phyloP scores from a whole-genome alignment of 2,113 vertebrate genomes.

The Isichthys henryi region DNA sequence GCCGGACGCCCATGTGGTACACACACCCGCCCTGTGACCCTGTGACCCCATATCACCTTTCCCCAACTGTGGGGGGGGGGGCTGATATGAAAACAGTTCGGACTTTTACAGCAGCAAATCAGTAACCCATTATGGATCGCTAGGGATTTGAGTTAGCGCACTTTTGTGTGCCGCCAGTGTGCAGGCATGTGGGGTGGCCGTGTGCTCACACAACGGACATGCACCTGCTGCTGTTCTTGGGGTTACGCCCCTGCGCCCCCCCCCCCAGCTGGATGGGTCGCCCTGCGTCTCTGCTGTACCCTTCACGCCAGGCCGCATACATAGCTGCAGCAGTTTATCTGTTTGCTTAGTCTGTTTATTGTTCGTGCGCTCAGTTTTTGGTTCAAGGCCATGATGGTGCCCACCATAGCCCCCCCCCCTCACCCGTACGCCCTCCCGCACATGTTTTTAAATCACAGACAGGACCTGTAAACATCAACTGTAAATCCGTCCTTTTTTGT shows the following conservation, averaged over 20 bases:
- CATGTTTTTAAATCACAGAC: conserved; percentile 26
- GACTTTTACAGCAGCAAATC: neutral
- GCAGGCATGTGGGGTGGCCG: neutral
- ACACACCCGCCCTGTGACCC: neutral
- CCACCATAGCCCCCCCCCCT: neutral
- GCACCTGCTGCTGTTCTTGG: neutral
- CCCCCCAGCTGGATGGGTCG: neutral
- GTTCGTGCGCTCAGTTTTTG: neutral
- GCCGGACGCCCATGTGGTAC: neutral
- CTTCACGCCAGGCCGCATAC: neutral
- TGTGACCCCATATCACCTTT: neutral
- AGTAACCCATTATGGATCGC: neutral
- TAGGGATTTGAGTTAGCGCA: neutral
- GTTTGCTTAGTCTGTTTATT: neutral
- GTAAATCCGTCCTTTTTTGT: conserved; percentile 20
- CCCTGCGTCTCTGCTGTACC: neutral
- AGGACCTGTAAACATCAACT: conserved; percentile 26
- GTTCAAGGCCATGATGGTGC: neutral
- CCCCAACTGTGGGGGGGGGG: neutral
- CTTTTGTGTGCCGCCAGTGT: neutral
- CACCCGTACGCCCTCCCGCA: neutral
- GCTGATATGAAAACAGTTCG: neutral
- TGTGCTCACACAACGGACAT: neutral
- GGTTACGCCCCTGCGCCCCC: neutral
- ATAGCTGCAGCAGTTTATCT: neutral